phyloP scores from a whole-genome alignment of 1,140 invertebrate species.

The Lepidotrigona ventralis region DNA sequence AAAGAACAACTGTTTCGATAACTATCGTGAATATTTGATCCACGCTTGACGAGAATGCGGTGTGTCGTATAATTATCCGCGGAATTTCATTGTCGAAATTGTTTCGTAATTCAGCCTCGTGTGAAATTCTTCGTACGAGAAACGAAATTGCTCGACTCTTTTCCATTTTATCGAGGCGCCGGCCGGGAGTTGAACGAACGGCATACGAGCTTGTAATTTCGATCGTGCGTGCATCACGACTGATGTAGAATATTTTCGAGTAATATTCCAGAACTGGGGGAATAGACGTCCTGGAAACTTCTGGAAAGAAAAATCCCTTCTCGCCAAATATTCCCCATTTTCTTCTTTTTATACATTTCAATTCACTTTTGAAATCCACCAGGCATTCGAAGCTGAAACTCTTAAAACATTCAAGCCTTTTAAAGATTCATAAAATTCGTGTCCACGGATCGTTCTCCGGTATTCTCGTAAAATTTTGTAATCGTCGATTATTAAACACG shows the following conservation, averaged over 20 bases:
- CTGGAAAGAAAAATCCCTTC: neutral
- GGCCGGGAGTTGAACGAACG: neutral
- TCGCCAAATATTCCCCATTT: neutral
- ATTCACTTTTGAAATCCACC: neutral
- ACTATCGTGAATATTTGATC: neutral
- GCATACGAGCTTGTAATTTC: neutral
- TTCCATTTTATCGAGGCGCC: neutral
- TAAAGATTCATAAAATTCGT: neutral
- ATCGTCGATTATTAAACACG: neutral
- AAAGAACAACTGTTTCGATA: neutral
- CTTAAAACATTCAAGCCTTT: neutral
- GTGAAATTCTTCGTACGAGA: neutral
- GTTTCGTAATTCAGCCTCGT: neutral
- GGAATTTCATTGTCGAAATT: neutral
- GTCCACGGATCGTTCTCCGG: neutral
- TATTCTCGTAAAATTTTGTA: neutral
- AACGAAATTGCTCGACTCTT: neutral
- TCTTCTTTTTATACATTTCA: neutral
- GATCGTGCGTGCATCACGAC: too few species aligned
- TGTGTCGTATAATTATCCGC: neutral
- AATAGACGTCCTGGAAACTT: too few species aligned
- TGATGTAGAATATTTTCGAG: neutral
- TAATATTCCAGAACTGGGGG: neutral
- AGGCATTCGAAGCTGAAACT: neutral
- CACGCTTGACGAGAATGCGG: neutral